phyloP scores from a whole-genome alignment of 2,113 vertebrate genomes.

The Pseudopipra pipra region DNA sequence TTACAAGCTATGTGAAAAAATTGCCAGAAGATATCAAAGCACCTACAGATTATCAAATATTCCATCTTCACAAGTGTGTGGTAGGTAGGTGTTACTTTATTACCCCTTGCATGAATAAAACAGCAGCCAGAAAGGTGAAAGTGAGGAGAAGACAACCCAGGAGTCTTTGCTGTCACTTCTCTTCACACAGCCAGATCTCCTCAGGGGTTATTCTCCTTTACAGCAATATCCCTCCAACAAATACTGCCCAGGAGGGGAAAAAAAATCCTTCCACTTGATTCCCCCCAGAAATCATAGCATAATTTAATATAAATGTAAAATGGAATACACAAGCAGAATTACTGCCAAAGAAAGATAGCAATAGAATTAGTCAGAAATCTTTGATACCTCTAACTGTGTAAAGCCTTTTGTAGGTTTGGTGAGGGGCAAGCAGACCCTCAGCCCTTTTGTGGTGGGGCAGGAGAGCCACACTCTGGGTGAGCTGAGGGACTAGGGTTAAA shows the following conservation, averaged over 20 bases:
- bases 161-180: background rate
- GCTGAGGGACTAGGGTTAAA: background rate
- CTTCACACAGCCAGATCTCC: background rate
- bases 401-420: background rate
- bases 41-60: background rate
- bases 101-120: background rate
- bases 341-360: background rate
- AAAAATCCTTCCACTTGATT: background rate
- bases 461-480: background rate
- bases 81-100: background rate
- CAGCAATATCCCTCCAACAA: background rate
- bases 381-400: background rate
- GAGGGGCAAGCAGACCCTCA: background rate
- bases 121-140: background rate
- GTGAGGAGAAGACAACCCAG: background rate
- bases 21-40: slow-evolving; percentile 10
- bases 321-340: background rate
- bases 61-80: background rate
- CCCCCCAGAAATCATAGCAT: background rate
- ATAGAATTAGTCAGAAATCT: background rate
- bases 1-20: background rate
- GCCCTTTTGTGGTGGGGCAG: accelerated
- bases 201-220: background rate
- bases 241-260: background rate
- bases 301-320: background rate